phyloP scores from a whole-genome alignment of 2,888 invertebrate species.

The Lypha dubia region DNA sequence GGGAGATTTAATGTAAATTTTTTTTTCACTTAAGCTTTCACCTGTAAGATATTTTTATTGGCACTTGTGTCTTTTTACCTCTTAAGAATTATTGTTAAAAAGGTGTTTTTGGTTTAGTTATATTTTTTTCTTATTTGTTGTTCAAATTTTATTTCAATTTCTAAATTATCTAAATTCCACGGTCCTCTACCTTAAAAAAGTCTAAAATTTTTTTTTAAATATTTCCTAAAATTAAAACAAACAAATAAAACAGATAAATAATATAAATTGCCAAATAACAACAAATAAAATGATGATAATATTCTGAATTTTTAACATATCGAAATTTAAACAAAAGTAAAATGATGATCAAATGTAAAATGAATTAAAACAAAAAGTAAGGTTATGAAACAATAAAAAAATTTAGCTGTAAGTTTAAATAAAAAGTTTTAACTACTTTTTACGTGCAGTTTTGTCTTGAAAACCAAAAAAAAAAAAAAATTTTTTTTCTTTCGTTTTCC shows the following conservation, averaged over 20 bases:
- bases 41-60: not conserved
- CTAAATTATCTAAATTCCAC: not conserved
- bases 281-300: constrained; percentile 66
- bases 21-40: too few relatives aligned
- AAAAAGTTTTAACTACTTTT: not conserved
- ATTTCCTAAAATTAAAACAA: constrained; percentile 39
- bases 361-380: constrained; percentile 36
- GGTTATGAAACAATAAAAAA: constrained; percentile 45
- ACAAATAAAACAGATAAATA: too few relatives aligned
- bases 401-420: constrained; percentile 35
- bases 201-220: constrained; percentile 27
- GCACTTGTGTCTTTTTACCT: not conserved
- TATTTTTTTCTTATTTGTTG: not conserved
- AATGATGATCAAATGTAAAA: constrained; percentile 56
- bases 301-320: constrained; percentile 82
- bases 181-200: constrained; percentile 61
- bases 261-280: constrained; percentile 71
- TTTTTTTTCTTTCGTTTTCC: not conserved
- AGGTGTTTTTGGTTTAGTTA: too few relatives aligned
- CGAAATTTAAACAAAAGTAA: constrained; percentile 76
- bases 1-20: too few relatives aligned
- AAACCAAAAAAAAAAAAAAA: not conserved
- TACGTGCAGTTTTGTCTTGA: not conserved
- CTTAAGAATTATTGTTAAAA: not conserved
- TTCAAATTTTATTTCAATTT: not conserved